Evolutionary conservation across 2,113 vertebrate genomes (phyloP).

Genomic region (Isurus oxyrinchus): DNA sequence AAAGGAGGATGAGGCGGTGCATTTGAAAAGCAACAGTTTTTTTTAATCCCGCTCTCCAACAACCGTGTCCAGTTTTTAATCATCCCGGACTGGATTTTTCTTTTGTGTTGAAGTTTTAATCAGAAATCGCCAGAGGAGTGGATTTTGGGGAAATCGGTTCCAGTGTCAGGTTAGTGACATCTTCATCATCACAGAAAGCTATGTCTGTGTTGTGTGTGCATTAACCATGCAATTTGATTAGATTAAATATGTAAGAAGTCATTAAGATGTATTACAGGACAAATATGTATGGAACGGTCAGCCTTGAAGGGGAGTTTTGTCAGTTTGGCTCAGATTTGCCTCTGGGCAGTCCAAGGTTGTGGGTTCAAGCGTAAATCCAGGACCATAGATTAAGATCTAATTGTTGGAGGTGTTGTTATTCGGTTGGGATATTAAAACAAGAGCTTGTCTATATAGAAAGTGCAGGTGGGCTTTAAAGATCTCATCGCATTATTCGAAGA

Average conservation of each 20-base stretch:
- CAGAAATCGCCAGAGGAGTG: slow-evolving; percentile 14
- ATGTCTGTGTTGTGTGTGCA: background rate
- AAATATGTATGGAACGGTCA: background rate
- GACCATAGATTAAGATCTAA: background rate
- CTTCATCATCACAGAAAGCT: background rate
- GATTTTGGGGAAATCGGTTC: background rate
- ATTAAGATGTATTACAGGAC: background rate
- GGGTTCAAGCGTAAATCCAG: background rate
- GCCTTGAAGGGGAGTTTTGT: background rate
- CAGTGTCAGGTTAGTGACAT: background rate
- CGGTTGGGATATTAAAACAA: background rate
- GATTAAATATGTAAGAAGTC: background rate
- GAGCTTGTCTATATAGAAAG: background rate
- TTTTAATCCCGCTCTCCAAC: background rate
- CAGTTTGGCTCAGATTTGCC: background rate
- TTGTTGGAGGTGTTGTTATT: background rate
- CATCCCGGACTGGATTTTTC: background rate
- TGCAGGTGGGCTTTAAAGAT: background rate
- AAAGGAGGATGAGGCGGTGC: background rate
- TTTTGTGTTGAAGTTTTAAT: background rate
- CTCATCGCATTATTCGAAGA: background rate
- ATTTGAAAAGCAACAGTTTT: background rate
- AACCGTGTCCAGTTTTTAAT: background rate
- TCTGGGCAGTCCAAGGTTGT: background rate
- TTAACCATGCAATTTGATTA: background rate